Percentiles rank a stretch among this genome's conserved stretches.
phyloP scores from a whole-genome alignment of 2,888 invertebrate genomes.

The Sthenelais limicola region DNA sequence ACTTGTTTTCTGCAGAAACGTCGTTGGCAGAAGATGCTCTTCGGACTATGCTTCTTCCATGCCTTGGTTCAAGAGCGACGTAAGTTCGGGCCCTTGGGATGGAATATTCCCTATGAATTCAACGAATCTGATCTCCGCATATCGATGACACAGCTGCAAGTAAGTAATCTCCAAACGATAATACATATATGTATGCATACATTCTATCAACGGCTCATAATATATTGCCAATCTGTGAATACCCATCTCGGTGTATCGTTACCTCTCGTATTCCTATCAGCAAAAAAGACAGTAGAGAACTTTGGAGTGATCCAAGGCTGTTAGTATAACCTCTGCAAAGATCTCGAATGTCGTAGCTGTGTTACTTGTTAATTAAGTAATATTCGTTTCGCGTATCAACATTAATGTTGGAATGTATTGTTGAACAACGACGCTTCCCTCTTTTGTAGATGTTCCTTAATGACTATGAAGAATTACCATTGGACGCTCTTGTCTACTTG shows the following conservation, averaged over 20 bases:
- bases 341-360: too few relatives aligned
- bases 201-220: too few relatives aligned
- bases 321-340: too few relatives aligned
- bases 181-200: background rate
- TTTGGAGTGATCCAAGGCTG: too few relatives aligned
- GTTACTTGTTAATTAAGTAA: too few relatives aligned
- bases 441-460: constrained; percentile 72
- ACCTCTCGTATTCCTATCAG: too few relatives aligned
- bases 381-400: too few relatives aligned
- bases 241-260: background rate
- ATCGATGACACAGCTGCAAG: constrained; percentile 73
- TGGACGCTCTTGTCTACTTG: constrained; percentile 72
- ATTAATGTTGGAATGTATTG: too few relatives aligned
- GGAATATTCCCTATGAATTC: constrained; percentile 75
- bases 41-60: constrained; percentile 74
- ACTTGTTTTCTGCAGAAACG: constrained; percentile 58
- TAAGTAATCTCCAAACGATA: constrained; percentile 48
- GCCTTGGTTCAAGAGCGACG: constrained; percentile 74
- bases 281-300: too few relatives aligned
- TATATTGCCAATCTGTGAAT: background rate
- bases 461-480: constrained; percentile 73
- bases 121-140: constrained; percentile 74
- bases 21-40: constrained; percentile 80
- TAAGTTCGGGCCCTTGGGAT: constrained; percentile 74
- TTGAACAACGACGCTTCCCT: too few relatives aligned